Evolutionary conservation across 1,140 invertebrate genomes (phyloP), one percentile per base, ranked within the genome.

Genomic region (Elymnias hypermnestra): DNA sequence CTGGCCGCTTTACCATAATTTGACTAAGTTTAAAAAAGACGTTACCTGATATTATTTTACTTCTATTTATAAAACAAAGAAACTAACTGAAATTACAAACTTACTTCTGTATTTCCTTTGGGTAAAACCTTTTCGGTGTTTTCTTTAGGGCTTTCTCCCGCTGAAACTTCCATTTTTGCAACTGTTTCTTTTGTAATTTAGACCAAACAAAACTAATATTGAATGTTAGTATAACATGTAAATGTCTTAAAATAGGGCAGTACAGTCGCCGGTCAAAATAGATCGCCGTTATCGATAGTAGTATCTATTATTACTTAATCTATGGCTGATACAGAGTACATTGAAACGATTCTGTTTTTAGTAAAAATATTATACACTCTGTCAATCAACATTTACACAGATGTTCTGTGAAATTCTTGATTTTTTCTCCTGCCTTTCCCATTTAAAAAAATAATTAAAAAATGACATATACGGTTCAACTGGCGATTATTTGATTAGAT

Each of bases 41-140:
- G 29, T 15, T 14, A 33, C 66, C 51, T 47, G 74, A 78, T 81
- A 66, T 45, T 48, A 31, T 50, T 52, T 61, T 52, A 53, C 71
- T 37, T 51, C 79, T 83, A 83, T 81, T 81, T 69, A 65, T 81
- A 77, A 72, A 77, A 61, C 55, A 38, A 12, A 54, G 33, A 38
- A 51, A 51, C 17, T 37, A 42, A 47, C 37, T 36, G 29, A 33
- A 29, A 22, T 19, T 39, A 21, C 38, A 12, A 31, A 70, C 76
- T 72, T 51, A 78, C 76, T 45, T 54, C 55, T 26, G 40, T 49
- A 48, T 51, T 65, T 53, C 62, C 72, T 54, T 61, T 49, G 21
- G 61, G 39, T 48, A 51, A 33, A 14, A 31, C 51, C 62, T 58
- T 73, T 42, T 64, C 63, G 42, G 54, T 36, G 44, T 41, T 64